phyloP scores from a whole-genome alignment of 1,140 invertebrate genomes.

The Cecropterus lyciades region DNA sequence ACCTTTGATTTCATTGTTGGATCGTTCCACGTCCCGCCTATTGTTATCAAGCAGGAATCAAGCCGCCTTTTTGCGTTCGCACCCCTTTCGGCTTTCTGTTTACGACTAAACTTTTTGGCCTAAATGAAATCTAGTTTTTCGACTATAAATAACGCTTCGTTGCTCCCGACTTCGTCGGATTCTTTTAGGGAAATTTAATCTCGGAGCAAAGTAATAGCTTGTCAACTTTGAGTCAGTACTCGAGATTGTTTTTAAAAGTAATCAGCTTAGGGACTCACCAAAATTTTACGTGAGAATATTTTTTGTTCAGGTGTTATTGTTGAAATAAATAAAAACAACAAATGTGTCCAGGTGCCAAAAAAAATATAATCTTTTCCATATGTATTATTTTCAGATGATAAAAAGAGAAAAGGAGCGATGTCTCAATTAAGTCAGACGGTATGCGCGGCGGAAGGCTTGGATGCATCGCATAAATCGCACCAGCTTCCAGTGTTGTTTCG shows the following conservation, averaged over 20 bases:
- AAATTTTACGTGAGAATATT: constrained; percentile 18
- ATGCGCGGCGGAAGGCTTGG: constrained; percentile 26
- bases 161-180: constrained; percentile 22
- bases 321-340: neutral
- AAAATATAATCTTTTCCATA: too few relatives aligned
- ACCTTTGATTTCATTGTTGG: constrained; percentile 14
- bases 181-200: constrained; percentile 36
- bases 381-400: constrained; percentile 5
- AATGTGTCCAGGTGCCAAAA: neutral
- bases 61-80: constrained; percentile 58
- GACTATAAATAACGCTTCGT: constrained; percentile 44
- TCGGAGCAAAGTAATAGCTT: constrained; percentile 27
- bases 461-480: constrained; percentile 38
- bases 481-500: constrained; percentile 35
- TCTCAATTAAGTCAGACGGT: constrained; percentile 21
- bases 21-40: constrained; percentile 32
- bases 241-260: constrained; percentile 32
- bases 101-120: constrained; percentile 49
- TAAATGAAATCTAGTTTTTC: constrained; percentile 53
- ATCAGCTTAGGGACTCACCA: constrained; percentile 20
- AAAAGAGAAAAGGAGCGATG: constrained; percentile 14
- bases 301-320: neutral
- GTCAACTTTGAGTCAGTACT: constrained; percentile 25
- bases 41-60: constrained; percentile 62
- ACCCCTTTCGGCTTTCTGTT: constrained; percentile 53